These are phyloP conservation scores for Carterocephalus palaemon DNA, from an alignment of 2,888 invertebrate species.

Conservation along the genomic window DNA sequence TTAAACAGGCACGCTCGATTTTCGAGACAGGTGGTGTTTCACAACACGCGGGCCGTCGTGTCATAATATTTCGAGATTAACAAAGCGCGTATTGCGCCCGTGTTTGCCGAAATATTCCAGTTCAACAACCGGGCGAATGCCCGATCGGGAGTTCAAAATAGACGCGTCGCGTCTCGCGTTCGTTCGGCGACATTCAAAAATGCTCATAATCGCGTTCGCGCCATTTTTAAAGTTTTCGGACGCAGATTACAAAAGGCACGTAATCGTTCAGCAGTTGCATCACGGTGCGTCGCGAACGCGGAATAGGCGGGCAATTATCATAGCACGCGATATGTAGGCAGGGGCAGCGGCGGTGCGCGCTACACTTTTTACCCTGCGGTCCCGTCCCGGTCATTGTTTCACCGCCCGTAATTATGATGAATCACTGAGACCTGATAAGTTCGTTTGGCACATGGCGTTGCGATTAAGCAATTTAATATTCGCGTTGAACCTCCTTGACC, in stretches of 20 bases:
- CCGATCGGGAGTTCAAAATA: conserved; percentile 74
- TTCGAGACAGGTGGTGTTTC: conserved; percentile 33
- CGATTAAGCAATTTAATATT: conserved; percentile 55
- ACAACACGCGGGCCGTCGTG: conserved; percentile 46
- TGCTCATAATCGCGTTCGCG: conserved; percentile 41
- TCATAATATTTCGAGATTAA: conserved; percentile 62
- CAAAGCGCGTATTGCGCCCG: conserved; percentile 66
- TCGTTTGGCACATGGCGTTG: conserved; percentile 44
- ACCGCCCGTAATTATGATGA: conserved; percentile 34
- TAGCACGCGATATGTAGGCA: conserved; percentile 26
- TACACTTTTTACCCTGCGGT: conserved; percentile 26
- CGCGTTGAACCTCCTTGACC: conserved; percentile 74
- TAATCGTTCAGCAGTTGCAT: conserved; percentile 18
- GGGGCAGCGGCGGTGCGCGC: conserved; percentile 27
- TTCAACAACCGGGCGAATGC: conserved; percentile 75
- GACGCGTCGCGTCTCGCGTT: conserved; percentile 61
- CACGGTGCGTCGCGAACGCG: conserved; percentile 23
- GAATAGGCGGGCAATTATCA: conserved; percentile 29
- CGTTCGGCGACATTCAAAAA: conserved; percentile 53
- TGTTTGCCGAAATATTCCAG: conserved; percentile 78
- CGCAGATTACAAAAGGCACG: conserved; percentile 22
- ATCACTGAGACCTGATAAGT: conserved; percentile 38
- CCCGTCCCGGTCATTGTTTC: conserved; percentile 28
- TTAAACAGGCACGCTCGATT: conserved; percentile 14
- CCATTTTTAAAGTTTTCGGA: conserved; percentile 33